Conservation (phyloP, 2,888 invertebrate genomes). For the Drosophila bunnanda region DNA sequence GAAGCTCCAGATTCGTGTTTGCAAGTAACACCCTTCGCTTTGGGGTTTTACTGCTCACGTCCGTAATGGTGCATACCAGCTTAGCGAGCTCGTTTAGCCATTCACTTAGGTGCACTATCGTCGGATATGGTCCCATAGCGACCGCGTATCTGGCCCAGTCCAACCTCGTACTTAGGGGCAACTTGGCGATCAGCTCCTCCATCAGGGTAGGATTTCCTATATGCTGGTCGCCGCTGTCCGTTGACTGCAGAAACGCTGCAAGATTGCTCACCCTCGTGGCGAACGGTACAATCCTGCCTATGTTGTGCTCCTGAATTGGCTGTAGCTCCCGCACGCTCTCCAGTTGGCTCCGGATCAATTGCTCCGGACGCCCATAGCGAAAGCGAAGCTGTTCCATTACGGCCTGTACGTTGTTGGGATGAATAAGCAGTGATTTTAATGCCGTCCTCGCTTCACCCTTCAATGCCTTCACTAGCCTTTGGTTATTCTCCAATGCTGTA, state of each 20-base stretch:
- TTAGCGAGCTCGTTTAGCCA: background rate
- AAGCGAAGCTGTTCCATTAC: constrained; percentile 29
- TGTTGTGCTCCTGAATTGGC: background rate
- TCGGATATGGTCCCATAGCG: background rate
- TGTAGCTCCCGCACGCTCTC: background rate
- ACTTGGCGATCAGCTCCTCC: background rate
- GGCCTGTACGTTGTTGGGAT: background rate
- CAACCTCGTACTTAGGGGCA: background rate
- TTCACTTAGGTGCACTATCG: background rate
- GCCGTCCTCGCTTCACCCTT: background rate
- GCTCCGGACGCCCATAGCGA: background rate
- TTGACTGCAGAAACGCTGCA: no score
- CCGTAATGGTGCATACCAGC: background rate
- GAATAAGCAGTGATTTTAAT: background rate
- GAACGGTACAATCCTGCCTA: background rate
- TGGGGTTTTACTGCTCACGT: background rate
- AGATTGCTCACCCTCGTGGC: background rate
- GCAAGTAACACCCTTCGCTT: background rate
- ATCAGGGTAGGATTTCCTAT: background rate
- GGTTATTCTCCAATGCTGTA: background rate
- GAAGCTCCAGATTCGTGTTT: no score
- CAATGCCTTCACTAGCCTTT: background rate
- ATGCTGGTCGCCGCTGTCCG: no score
- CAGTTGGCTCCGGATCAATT: background rate
- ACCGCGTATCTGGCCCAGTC: constrained; percentile 3